Evolutionary conservation across 1,140 invertebrate genomes (phyloP).

Genomic region (Drusus annulatus): DNA sequence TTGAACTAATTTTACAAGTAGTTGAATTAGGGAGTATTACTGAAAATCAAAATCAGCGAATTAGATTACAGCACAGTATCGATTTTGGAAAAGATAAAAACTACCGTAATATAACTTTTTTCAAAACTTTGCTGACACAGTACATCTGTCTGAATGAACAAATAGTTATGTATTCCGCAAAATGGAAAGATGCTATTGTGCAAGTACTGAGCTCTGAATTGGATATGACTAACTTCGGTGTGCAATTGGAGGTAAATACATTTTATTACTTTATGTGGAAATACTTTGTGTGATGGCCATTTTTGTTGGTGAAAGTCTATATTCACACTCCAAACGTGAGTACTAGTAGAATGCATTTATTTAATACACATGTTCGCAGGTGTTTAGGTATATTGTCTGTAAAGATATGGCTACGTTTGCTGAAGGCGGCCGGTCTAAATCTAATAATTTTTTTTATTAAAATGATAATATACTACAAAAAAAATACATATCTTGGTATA

Average conservation of each 20-base stretch:
- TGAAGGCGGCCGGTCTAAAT: no score
- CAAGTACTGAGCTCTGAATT: slow-evolving; percentile 5
- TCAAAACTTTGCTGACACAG: slow-evolving; percentile 35
- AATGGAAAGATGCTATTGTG: slow-evolving; percentile 21
- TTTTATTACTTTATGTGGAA: neutral
- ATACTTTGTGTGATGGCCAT: no score
- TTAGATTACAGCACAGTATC: neutral
- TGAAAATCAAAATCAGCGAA: neutral
- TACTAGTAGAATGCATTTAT: no score
- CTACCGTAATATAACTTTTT: slow-evolving; percentile 21
- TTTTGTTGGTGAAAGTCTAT: no score
- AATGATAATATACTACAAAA: no score
- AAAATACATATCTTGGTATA: no score
- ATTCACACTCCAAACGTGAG: no score
- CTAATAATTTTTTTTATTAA: no score
- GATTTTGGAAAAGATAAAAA: slow-evolving; percentile 22
- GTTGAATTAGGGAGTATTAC: neutral
- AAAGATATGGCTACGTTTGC: no score
- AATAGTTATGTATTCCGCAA: neutral
- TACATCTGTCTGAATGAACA: slow-evolving; percentile 15
- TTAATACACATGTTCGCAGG: no score
- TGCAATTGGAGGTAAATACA: slow-evolving; percentile 15
- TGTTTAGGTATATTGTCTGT: no score
- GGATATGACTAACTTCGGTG: slow-evolving; percentile 8
- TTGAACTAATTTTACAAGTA: slow-evolving; percentile 32